Percentiles rank a stretch among this genome's conserved stretches.
These are phyloP conservation scores for Cheilosia soror DNA, from an alignment of 2,888 invertebrate species.

Conservation along the genomic window DNA sequence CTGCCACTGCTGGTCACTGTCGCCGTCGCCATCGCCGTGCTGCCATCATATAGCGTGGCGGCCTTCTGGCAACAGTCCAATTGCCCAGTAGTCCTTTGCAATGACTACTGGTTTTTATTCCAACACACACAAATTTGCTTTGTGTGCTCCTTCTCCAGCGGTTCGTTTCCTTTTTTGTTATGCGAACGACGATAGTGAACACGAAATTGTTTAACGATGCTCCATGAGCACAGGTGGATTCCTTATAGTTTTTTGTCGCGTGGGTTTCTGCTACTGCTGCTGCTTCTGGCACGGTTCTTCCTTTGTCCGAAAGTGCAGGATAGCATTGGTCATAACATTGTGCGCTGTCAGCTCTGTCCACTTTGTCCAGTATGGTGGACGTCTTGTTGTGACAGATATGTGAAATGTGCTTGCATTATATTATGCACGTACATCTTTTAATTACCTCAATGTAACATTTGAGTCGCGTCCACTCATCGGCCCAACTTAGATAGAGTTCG, in stretches of 20 bases:
- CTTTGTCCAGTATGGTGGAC: conserved; percentile 58
- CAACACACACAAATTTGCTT: conserved; percentile 60
- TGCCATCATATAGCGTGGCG: conserved; percentile 49
- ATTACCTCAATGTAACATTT: conserved; percentile 49
- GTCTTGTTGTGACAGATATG: conserved; percentile 70
- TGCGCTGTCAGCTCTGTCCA: conserved; percentile 56
- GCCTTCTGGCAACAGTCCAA: conserved; percentile 55
- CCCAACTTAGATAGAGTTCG: not conserved
- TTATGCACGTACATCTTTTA: conserved; percentile 57
- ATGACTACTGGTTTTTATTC: conserved; percentile 66
- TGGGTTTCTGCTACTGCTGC: conserved; percentile 44
- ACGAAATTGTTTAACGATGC: conserved; percentile 73
- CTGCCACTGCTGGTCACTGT: conserved; percentile 46
- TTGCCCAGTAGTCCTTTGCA: conserved; percentile 64
- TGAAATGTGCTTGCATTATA: conserved; percentile 64
- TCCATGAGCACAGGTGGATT: conserved; percentile 72
- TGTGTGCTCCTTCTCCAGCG: conserved; percentile 41
- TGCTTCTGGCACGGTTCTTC: no score
- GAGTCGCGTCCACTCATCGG: not conserved
- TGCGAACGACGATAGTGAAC: conserved; percentile 60
- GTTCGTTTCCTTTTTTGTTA: conserved; percentile 40
- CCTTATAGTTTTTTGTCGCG: conserved; percentile 63
- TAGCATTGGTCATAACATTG: conserved; percentile 68
- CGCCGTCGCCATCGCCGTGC: conserved; percentile 6
- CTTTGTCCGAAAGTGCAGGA: conserved; percentile 58